phyloP scores from a whole-genome alignment of 2,113 vertebrate species.

The Platysteira castanea region DNA sequence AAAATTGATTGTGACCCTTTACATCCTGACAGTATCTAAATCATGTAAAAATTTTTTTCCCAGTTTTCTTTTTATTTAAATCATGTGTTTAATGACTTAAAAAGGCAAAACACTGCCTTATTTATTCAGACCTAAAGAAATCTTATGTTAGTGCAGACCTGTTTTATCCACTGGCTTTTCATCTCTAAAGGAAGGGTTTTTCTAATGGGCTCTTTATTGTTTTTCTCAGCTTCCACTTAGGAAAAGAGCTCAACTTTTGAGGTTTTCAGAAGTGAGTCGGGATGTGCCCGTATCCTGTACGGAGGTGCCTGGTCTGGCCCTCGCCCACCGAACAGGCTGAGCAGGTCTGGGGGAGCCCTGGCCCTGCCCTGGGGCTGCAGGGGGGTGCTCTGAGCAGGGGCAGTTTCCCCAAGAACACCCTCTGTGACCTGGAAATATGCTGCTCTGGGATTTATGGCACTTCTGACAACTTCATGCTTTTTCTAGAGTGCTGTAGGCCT shows the following conservation, averaged over 20 bases:
- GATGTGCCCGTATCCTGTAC: rapidly evolving
- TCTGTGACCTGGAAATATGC: neutral
- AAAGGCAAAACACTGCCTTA: neutral
- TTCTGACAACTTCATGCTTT: neutral
- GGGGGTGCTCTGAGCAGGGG: neutral
- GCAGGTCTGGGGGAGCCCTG: neutral
- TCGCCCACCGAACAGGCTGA: rapidly evolving
- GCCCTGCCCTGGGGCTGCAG: neutral
- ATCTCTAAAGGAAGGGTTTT: neutral
- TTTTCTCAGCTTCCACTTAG: neutral
- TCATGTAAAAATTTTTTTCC: neutral
- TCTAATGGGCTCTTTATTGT: neutral
- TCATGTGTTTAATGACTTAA: neutral
- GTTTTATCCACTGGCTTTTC: neutral
- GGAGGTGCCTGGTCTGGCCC: neutral
- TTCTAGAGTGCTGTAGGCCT: neutral
- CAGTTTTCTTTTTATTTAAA: neutral
- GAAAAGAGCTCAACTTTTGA: neutral
- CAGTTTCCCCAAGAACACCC: neutral
- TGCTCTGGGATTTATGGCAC: neutral
- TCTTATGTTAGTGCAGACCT: neutral
- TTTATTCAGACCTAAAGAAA: neutral
- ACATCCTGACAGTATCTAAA: neutral
- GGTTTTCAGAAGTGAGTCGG: neutral
- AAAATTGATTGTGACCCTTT: neutral